Evolutionary conservation across 2,113 vertebrate genomes (phyloP), one percentile per base, ranked within the genome.

Genomic region (Acrocephalus arundinaceus): DNA sequence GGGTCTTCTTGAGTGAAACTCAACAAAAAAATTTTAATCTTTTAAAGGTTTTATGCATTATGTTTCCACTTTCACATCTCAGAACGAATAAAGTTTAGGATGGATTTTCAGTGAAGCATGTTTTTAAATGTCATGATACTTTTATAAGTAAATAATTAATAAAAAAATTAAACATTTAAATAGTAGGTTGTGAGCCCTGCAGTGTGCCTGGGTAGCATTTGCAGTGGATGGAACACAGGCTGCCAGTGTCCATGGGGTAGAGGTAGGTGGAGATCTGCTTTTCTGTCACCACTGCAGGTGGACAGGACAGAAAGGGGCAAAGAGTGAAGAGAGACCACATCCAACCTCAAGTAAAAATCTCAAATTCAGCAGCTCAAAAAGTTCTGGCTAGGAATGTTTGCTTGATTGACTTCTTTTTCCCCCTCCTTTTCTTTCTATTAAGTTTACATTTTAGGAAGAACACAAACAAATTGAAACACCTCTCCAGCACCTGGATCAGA

Each of bases 141-240:
- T 89, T 67, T 61, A 52, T 61, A 61, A 31, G 33, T 96, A 95
- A 97, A 94, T 95, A 90, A 95, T 94, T 94, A 35, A 95, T 90
- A 59, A 76, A 74, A 35, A 90, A 80, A 86, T 76, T 21, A 97
- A 96, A 86, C 70, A 80, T 93, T 93, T 80, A 94, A 88, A 83
- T 52, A 66, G 28, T 52, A 80, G n/a, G 41, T 17, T 87, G 41
- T 81, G 45, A 87, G 66, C 24, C 58, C 71, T 87, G 58, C 37
- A n/a, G 27, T 51, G 9, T 68, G 81, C 25, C 35, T 57, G 49
- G 28, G 49, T 5, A 68, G 49, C 9, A 12, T 45, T 66, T 67
- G 48, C 43, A 89, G 85, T 4, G 9, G 46, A 6, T 62, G 33
- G 51, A 89, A 75, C 25, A 62, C 22, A 78, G 17, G 5, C 49